phyloP scores from a whole-genome alignment of 2,113 vertebrate species.

The Struthio camelus region DNA sequence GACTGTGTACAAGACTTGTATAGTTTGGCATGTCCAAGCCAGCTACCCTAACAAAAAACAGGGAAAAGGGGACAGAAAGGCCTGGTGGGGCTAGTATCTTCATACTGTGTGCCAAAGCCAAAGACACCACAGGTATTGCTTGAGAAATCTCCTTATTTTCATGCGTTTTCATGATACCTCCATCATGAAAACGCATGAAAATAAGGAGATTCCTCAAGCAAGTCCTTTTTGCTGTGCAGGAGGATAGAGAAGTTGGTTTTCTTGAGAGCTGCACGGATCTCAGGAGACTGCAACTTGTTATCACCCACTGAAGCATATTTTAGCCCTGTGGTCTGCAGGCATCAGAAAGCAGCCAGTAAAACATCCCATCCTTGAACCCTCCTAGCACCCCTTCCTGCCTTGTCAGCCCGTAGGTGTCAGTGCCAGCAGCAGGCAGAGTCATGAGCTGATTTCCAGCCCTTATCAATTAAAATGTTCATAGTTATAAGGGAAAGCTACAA shows the following conservation, averaged over 20 bases:
- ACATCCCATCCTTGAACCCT: background rate
- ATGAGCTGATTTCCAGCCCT: background rate
- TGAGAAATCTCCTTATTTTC: background rate
- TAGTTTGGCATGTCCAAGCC: background rate
- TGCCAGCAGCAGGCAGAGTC: background rate
- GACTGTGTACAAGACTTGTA: background rate
- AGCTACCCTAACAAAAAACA: background rate
- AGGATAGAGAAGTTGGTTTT: background rate
- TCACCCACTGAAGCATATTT: background rate
- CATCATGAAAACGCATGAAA: too few relatives aligned
- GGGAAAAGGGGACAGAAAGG: background rate
- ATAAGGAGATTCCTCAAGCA: too few relatives aligned
- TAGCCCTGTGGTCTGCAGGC: background rate
- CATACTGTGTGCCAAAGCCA: background rate
- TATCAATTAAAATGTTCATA: background rate
- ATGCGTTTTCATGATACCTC: background rate
- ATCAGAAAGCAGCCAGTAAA: background rate
- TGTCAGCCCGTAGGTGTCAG: background rate
- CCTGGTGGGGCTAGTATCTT: background rate
- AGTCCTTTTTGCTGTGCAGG: background rate
- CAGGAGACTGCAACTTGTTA: background rate
- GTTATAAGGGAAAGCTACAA: background rate
- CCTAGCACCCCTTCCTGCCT: background rate
- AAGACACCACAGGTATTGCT: background rate
- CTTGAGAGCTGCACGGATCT: background rate